Evolutionary conservation across 2,113 vertebrate genomes (phyloP), one percentile per base, ranked within the genome.

Genomic region (Chauna torquata): DNA sequence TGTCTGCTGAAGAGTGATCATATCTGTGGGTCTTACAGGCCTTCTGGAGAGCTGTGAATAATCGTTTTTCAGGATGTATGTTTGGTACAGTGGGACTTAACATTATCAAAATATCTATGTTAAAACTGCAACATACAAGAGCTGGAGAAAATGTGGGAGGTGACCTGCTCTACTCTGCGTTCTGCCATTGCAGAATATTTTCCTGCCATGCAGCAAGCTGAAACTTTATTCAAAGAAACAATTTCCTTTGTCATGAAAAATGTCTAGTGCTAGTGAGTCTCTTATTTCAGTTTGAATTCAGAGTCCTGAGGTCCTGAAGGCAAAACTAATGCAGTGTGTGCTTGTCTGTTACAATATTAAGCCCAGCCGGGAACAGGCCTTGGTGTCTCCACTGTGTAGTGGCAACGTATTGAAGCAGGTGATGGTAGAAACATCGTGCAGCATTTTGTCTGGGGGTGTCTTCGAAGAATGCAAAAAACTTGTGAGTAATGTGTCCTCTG

Each of bases 381-480:
- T 83, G 52, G 32, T 82, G 34, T 92, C 95, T 97, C 78, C 98
- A 81, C n/a, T 97, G 59, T 99, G 99, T 94, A 96, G 92, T 24
- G 96, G 98, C 75, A 98, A 99, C 52, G 10, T 98, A 78, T 36
- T 98, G 88, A 99, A 99, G 96, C 97, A 99, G 93, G 92, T 99
- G 18, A 98, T 98, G 84, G 99, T 99, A 85, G 99, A 99, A 94
- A 98, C 99, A 7, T 99, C 99, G 1, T 99, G 99, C 64, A 98
- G 97, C 45, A 87, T 99, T 93, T 98, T 99, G 62, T 99, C 97
- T 64, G 98, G 99, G 36, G 90, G 98, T 42, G 57, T 98, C 62
- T 99, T 99, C 96, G 98, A 86, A 94, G 98, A 98, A 75, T 99
- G 99, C 97, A 99, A 97, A 97, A 98, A 96, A 85, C 88, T 99